Evolutionary conservation across 2,888 invertebrate species (phyloP), one percentile per base, ranked within the genome.

Genomic region (Synergus gifuensis): DNA sequence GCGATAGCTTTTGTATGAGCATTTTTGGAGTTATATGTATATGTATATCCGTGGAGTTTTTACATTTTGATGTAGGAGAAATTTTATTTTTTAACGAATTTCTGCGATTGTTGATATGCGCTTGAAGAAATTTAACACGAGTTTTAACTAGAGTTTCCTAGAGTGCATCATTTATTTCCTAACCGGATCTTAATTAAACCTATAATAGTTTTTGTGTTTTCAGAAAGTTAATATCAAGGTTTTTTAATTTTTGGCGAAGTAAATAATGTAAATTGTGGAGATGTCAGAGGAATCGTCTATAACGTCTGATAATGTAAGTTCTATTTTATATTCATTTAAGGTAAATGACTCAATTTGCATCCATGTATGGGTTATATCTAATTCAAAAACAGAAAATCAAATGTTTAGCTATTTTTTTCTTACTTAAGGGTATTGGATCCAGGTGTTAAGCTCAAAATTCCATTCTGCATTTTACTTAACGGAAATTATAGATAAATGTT

Each of bases 281-380:
- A 82, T 82, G 83, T 76, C 81, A 8, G 81, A 79, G 40, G 76
- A 77, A 76, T 78, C 81, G 8, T 79, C 40, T 77, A 63, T 54
- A 67, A 81, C 42, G 46, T 77, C 36, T 60, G 76, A 83, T 36
- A 42, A 76, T 28, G 82, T 82, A 78, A 80, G 83, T 78, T 60
- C 1, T n/a, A 77, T 78, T 49, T 78, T 76, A 62, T 49, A n/a
- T 40, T 22, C 14, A 54, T 69, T 40, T 58, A 28, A 28, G 28
- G 28, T 28, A 28, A 28, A 28, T 28, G 28, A 28, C 3, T 3
- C 28, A 28, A 28, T 28, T 28, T 28, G 28, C 28, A 3, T 28
- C 28, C 28, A 28, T 28, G 28, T 28, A 28, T 3, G 2, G 28
- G 28, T 3, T 28, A 28, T 28, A 3, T 28, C 28, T 28, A 3